Evolutionary conservation across 2,797 vertebrate genomes (phyloP), one percentile per base, ranked within the genome.

Genomic region (Chromis chromis): DNA sequence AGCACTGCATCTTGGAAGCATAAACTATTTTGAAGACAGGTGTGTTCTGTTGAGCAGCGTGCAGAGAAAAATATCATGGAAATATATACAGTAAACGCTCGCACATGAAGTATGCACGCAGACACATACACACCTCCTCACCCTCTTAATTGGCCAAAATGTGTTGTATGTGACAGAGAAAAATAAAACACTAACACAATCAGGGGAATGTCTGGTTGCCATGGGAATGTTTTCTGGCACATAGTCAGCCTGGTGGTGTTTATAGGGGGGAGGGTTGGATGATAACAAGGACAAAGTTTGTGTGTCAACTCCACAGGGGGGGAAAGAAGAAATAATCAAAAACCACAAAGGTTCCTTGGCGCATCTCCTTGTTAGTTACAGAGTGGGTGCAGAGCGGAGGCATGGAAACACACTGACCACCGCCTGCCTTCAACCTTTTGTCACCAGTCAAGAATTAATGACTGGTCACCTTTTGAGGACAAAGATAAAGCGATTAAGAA

Each of bases 211-310:
- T 71, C 59, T 84, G 69, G 83, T 85, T 91, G 76, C 78, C 81
- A 89, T 81, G 76, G 85, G 70, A 81, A 82, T 74, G 53, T 49
- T 55, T 87, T 74, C 54, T 79, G 70, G 59, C 70, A 82, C 70
- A 70, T 63, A 87, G 54, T 66, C 57, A 57, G 64, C 27, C 70
- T 57, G 11, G n/a, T 66, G 57, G 52, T 77, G 73, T 85, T 79
- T 66, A 40, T 46, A 67, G 1, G 1, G 36, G 36, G 48, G 65
- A 62, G 44, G 55, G 36, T 58, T 67, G 52, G 70, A 79, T 71
- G 54, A 79, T 74, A 82, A 84, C 63, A 81, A 89, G 71, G 63
- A 78, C 68, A 79, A 80, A 76, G 76, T 79, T 83, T 86, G 65
- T 78, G 61, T 72, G 68, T 63, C 52, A 77, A 57, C 62, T 72